Evolutionary conservation across 2,888 invertebrate genomes (phyloP), one percentile per base, ranked within the genome.

Genomic region (Cephus nigrinus): DNA sequence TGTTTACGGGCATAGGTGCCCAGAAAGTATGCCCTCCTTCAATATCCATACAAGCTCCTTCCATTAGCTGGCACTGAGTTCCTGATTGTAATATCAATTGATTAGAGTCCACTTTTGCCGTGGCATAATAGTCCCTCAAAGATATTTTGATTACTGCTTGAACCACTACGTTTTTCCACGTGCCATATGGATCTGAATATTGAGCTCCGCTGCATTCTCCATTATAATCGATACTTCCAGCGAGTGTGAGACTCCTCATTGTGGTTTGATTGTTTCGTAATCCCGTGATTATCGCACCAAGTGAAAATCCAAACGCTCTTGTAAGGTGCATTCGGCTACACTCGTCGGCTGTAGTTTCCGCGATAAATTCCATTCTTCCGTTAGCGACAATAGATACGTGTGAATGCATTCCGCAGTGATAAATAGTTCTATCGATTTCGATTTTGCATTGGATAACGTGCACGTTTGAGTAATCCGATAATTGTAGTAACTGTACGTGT

Each of bases 21-120:
- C 83, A 83, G 34, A 77, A 81, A 1, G 81, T 77, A 68, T 80
- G 71, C 12, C 80, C 81, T n/a, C 79, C 81, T 12, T 81, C 81
- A 0, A 77, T 15, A 32, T 82, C 80, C 0, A 81, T 40, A 23
- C 79, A 84, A 0, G 3, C 12, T n/a, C 73, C 73, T 0, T 35
- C 68, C 1, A 71, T 71, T 31, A 83, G 34, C 15, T 30, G 12
- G 12, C 80, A 82, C 0, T 68, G 12, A 4, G 71, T 30, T 69
- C 82, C 78, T 0, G 78, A 81, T 9, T 36, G 74, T 1, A 81
- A 31, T 1, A 30, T 78, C 0, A 82, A 75, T 36, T 75, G 73
- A 35, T 81, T 77, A 1, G 33, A 74, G 1, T 79, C 75, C 0
- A 78, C 4, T 12, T 78, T 75, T 0, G 81, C 81, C 0, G 69